Conservation (phyloP, 2,113 vertebrate species). For the Cheirogaleus medius region DNA sequence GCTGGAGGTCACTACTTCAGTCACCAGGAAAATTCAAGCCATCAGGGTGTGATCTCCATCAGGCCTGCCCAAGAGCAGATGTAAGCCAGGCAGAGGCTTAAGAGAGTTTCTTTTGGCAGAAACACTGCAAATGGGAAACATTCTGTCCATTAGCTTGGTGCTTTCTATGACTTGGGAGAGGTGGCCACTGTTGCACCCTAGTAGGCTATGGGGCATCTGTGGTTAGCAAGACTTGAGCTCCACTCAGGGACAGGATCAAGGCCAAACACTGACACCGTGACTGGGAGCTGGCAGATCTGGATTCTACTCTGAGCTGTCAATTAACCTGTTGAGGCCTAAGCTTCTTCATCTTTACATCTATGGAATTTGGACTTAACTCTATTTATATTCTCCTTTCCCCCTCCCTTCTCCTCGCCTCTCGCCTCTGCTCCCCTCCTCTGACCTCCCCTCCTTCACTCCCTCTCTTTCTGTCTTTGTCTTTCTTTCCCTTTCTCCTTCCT, state of each 20-base stretch:
- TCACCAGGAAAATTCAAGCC: background rate
- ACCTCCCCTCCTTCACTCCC: fast-evolving
- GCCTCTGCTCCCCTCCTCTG: too few species aligned
- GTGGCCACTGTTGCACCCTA: background rate
- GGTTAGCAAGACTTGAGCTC: background rate
- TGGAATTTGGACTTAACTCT: background rate
- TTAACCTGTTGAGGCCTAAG: background rate
- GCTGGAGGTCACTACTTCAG: background rate
- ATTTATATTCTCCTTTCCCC: background rate
- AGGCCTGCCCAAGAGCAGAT: background rate
- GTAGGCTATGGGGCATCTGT: background rate
- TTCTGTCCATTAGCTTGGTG: background rate
- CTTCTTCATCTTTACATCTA: background rate
- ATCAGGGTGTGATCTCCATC: background rate
- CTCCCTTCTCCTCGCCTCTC: fast-evolving
- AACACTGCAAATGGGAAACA: background rate
- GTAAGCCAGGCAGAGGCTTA: background rate
- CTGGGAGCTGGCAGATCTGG: background rate
- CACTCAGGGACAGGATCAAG: background rate
- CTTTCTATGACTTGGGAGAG: background rate
- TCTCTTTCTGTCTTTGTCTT: background rate
- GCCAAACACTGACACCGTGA: background rate
- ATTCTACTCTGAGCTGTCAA: background rate
- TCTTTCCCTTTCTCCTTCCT: background rate
- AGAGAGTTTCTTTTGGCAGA: background rate